Percentiles rank a stretch among this genome's conserved stretches.
Evolutionary conservation across 2,113 vertebrate species (phyloP).

Genomic region (Cettia cetti): DNA sequence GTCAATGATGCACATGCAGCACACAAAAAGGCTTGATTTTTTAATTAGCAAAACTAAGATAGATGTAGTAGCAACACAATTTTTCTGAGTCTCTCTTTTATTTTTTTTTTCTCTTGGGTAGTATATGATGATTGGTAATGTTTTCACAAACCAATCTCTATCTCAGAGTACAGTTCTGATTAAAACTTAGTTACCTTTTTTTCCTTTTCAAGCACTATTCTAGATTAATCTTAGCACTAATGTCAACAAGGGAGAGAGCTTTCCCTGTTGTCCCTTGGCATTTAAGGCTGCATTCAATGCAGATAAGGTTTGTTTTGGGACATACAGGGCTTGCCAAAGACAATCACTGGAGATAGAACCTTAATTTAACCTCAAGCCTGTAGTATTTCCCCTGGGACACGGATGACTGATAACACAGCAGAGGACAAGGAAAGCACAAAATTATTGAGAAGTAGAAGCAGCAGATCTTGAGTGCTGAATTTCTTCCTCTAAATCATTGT

Average conservation of each 20-base stretch:
- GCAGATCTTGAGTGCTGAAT: constrained; percentile 31
- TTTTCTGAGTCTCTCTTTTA: not conserved
- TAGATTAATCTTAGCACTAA: constrained; percentile 21
- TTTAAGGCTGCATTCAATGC: constrained; percentile 44
- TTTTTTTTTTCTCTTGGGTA: not conserved
- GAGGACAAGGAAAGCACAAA: constrained; percentile 63
- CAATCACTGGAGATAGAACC: constrained; percentile 66
- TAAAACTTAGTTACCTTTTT: constrained; percentile 25
- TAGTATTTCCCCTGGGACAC: constrained; percentile 59
- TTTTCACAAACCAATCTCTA: not conserved
- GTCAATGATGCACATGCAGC: not conserved
- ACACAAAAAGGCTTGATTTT: not conserved
- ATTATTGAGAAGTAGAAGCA: constrained; percentile 68
- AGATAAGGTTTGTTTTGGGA: constrained; percentile 67
- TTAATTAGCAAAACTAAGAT: not conserved
- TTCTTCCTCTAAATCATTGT: constrained; percentile 69
- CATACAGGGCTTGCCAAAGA: constrained; percentile 55
- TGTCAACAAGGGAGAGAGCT: constrained; percentile 18
- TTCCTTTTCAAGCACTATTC: constrained; percentile 7
- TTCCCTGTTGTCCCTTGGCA: not conserved
- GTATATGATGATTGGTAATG: not conserved
- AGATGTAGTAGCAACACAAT: not conserved
- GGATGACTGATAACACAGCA: constrained; percentile 67
- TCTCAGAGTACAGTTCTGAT: not conserved
- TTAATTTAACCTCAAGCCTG: constrained; percentile 74